Base-by-base conservation (phyloP, 1,140 invertebrate genomes). In the Bombus breviceps region DNA sequence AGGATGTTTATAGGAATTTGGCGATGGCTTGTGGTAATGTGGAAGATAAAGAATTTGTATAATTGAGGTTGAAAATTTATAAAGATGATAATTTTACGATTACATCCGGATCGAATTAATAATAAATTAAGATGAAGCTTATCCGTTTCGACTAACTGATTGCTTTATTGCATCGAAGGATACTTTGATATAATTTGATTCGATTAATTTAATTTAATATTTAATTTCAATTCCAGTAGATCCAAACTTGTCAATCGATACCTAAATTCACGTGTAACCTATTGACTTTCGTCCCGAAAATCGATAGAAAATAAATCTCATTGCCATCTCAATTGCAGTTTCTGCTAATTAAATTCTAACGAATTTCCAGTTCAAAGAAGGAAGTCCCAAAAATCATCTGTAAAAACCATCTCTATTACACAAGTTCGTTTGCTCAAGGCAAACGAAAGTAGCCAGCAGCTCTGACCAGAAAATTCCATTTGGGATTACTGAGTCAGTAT, bases 381-480 rank as follows among this genome's bases (percentile, higher is more conserved):
- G 39, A 68, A 28, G 68, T 71, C 18, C 43, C 34, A n/a, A 71
- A 81, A 69, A 34, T 81, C 66, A 37, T 32, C 37, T 18, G 28
- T 81, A 81, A 59, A 81, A 81, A 59, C 66, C 37, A 57, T 47
- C 64, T 47, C 37, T 43, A 18, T 32, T 39, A 25, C 18, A 15
- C 32, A 47, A 34, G 47, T 47, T 81, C 78, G 78, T 81, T 81
- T 81, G 66, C 57, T 25, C 43, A 5, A 32, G 37, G 68, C 68
- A 81, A 81, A 81, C 66, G 66, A 81, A 71, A 69, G 66, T 81
- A 71, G 78, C 66, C 43, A 34, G 25, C 47, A 39, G 78, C 4
- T 34, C 13, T 22, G 32, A 18, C 53, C 28, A 59, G 66, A 71
- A 71, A 81, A 81, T 72, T 81, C 37, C 79, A 71, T 72, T 34